A percentile compares a stretch with the other conserved stretches of the same genome.
phyloP scores from a whole-genome alignment of 1,140 invertebrate species.

The Aphelinus atriplicis region DNA sequence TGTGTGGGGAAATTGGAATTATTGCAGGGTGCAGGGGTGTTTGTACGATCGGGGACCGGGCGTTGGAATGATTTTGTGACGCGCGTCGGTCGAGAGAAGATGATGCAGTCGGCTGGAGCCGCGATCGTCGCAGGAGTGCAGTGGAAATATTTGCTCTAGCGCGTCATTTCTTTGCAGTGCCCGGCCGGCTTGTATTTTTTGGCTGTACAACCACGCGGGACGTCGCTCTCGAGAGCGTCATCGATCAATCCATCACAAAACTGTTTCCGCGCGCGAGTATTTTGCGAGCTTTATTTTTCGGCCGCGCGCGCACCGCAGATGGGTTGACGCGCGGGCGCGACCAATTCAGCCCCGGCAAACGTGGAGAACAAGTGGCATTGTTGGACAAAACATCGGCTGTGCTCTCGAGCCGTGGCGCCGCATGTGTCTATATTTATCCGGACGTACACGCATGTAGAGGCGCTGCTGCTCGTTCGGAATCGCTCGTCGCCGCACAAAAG shows the following conservation, averaged over 20 bases:
- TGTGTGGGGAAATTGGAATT: too few relatives aligned
- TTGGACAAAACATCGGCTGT: slow-evolving; percentile 35
- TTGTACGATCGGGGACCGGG: too few relatives aligned
- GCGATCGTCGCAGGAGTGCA: not conserved
- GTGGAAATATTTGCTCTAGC: slow-evolving; percentile 2
- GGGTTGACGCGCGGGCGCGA: not conserved
- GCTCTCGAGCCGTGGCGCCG: slow-evolving; percentile 1
- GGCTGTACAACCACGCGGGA: not conserved
- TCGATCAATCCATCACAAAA: slow-evolving; percentile 13
- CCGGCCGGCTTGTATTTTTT: not conserved
- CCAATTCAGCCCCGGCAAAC: not conserved
- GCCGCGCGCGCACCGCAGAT: too few relatives aligned
- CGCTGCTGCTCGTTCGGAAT: too few relatives aligned
- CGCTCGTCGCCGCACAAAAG: too few relatives aligned
- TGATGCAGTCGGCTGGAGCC: not conserved
- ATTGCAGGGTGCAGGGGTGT: too few relatives aligned
- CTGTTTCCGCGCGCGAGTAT: not conserved
- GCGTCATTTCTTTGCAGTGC: slow-evolving; percentile 8
- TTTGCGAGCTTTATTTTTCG: not conserved
- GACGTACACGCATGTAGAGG: too few relatives aligned
- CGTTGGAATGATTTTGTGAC: too few relatives aligned
- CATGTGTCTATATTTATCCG: too few relatives aligned
- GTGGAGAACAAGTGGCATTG: slow-evolving; percentile 11
- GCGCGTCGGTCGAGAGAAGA: not conserved
- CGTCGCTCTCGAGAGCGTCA: not conserved